Conservation (phyloP, 2,888 invertebrate species). For the Willowsia nigromaculata region DNA sequence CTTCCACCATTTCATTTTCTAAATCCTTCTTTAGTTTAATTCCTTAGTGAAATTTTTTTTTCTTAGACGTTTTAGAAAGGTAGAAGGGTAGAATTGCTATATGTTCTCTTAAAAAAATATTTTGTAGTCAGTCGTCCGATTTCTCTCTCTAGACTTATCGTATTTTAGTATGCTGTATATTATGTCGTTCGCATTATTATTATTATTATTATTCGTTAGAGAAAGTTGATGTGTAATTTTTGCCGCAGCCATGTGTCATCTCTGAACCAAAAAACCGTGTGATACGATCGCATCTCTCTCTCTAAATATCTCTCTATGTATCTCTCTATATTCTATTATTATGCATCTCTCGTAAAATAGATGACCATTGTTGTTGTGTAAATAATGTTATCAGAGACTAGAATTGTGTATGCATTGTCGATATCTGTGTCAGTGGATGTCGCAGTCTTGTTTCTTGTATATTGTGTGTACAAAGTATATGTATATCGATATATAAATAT, state of each 20-base stretch:
- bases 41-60: not conserved
- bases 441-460: constrained; percentile 57
- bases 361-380: constrained; percentile 53
- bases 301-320: constrained; percentile 47
- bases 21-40: not conserved
- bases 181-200: constrained; percentile 23
- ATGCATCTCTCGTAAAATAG: constrained; percentile 36
- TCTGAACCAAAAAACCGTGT: constrained; percentile 50
- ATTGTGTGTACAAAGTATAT: constrained; percentile 35
- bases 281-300: constrained; percentile 61
- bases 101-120: not conserved
- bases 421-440: constrained; percentile 68
- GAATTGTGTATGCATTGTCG: constrained; percentile 42
- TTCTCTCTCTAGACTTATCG: constrained; percentile 3
- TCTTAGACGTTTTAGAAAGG: constrained; percentile 7
- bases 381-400: constrained; percentile 52
- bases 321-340: constrained; percentile 23
- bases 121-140: constrained; percentile 26
- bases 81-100: not conserved
- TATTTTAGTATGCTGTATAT: constrained; percentile 25
- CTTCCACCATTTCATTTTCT: not conserved
- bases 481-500: constrained; percentile 41
- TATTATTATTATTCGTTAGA: constrained; percentile 1
- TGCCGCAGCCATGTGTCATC: constrained; percentile 68
- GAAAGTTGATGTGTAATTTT: constrained; percentile 30